Conservation (phyloP, 2,113 vertebrate species). For the Elachura formosa region DNA sequence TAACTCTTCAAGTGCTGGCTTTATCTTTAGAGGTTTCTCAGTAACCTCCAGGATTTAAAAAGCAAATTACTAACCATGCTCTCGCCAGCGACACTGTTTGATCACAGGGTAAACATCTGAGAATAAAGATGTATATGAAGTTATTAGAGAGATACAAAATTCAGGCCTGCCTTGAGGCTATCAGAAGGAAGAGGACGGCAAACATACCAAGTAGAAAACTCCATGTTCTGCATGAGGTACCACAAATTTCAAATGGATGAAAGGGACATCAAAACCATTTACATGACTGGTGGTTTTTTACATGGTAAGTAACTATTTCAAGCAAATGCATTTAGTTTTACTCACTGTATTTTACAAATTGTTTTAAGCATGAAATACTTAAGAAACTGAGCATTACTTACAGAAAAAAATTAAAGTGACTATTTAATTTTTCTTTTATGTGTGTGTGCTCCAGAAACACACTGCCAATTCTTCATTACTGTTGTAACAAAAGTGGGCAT, state of each 20-base stretch:
- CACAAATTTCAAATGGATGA: not conserved
- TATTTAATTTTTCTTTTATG: not conserved
- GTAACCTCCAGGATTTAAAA: not conserved
- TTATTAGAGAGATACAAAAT: not conserved
- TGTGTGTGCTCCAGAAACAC: not conserved
- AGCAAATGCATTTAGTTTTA: not conserved
- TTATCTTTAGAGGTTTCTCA: constrained; percentile 13
- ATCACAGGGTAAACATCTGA: not conserved
- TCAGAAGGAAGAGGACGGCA: not conserved
- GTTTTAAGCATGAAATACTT: not conserved
- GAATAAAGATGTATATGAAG: not conserved
- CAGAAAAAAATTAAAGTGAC: not conserved
- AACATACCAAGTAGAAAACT: not conserved
- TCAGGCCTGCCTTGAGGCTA: not conserved
- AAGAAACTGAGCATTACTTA: not conserved
- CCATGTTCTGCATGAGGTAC: not conserved
- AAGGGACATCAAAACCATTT: not conserved
- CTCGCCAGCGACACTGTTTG: not conserved
- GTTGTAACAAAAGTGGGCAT: not conserved
- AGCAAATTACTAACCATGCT: not conserved
- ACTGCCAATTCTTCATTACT: not conserved
- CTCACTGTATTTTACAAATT: not conserved
- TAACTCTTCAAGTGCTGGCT: constrained; percentile 71
- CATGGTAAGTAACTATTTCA: not conserved
- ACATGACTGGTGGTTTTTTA: not conserved